A percentile compares a stretch with the other conserved stretches of the same genome.
These are phyloP conservation scores for human DNA, from an alignment of 2,113 vertebrate genomes.

Conservation along the genomic window DNA sequence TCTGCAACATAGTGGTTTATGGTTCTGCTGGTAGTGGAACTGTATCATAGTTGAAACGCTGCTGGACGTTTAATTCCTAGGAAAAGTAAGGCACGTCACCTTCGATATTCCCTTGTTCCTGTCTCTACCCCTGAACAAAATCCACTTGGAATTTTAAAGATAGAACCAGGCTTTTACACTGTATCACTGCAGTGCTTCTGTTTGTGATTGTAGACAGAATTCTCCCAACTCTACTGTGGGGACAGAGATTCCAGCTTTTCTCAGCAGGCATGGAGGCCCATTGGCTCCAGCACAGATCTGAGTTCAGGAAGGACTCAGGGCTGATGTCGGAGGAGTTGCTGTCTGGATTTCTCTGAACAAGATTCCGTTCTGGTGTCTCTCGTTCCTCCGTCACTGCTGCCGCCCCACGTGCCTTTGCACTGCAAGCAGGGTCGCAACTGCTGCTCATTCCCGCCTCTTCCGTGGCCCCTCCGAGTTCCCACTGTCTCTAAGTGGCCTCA, in stretches of 20 bases:
- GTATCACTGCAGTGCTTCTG: fast-evolving
- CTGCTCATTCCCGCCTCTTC: too few species aligned
- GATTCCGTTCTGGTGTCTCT: too few species aligned
- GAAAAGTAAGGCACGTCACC: neutral
- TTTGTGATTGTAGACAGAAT: fast-evolving
- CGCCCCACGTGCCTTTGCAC: neutral
- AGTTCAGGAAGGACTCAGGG: neutral
- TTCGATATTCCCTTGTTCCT: neutral
- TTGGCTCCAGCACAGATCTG: neutral
- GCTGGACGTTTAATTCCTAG: neutral
- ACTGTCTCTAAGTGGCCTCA: neutral
- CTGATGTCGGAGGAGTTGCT: fast-evolving
- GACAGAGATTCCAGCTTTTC: neutral
- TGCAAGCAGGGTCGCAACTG: too few species aligned
- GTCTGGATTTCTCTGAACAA: neutral
- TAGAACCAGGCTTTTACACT: neutral
- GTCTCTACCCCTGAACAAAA: neutral
- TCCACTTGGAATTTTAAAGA: neutral
- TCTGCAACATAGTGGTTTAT: neutral
- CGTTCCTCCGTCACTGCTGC: neutral
- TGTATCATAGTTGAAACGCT: neutral
- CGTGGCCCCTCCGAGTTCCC: neutral
- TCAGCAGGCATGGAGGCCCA: neutral
- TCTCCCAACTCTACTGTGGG: fast-evolving
- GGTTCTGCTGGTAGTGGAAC: neutral